Percentiles rank a stretch among this genome's conserved stretches.
phyloP scores from a whole-genome alignment of 2,113 vertebrate genomes.

The Cyanistes caeruleus region DNA sequence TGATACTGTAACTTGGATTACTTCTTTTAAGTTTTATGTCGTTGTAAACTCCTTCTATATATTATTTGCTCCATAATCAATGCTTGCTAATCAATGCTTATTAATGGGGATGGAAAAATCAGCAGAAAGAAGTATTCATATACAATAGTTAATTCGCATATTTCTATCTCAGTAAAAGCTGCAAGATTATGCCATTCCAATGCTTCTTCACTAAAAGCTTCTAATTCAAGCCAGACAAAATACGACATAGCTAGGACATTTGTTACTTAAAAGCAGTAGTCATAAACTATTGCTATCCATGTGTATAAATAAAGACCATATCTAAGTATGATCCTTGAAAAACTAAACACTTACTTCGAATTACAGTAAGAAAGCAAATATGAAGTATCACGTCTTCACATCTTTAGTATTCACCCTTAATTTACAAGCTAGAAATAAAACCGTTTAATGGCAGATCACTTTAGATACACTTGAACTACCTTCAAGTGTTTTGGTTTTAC shows the following conservation, averaged over 20 bases:
- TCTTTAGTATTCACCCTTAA: not conserved
- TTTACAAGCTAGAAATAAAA: not conserved
- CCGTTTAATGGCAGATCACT: not conserved
- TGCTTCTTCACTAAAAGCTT: not conserved
- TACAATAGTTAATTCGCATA: not conserved
- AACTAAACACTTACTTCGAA: not conserved
- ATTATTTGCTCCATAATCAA: not conserved
- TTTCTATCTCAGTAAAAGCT: not conserved
- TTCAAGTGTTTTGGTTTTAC: not conserved
- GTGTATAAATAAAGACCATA: not conserved
- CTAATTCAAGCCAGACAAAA: not conserved
- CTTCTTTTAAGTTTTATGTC: not conserved
- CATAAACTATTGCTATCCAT: not conserved
- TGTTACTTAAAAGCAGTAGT: not conserved
- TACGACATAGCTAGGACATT: not conserved
- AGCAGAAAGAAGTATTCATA: not conserved
- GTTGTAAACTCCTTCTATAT: not conserved
- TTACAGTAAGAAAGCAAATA: not conserved
- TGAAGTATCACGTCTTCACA: not conserved
- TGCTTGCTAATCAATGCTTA: not conserved
- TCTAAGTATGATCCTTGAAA: not conserved
- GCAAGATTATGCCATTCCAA: not conserved
- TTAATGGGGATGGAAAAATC: not conserved
- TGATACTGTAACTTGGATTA: not conserved
- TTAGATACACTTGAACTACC: not conserved